A percentile compares a stretch with the other conserved stretches of the same genome.
phyloP scores from a whole-genome alignment of 2,113 vertebrate genomes.

The Pelodiscus sinensis region DNA sequence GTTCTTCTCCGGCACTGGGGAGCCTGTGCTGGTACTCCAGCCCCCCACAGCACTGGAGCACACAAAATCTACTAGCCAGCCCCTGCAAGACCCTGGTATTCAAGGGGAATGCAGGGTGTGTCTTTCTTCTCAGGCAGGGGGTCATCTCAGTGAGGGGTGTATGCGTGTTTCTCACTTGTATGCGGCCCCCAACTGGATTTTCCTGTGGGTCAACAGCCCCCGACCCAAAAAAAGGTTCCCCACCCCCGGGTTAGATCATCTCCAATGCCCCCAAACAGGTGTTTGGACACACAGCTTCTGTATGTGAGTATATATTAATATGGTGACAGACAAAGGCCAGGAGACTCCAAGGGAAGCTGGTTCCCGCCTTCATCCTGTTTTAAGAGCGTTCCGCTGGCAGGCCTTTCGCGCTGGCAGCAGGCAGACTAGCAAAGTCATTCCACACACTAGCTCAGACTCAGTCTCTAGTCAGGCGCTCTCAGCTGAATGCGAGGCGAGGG shows the following conservation, averaged over 20 bases:
- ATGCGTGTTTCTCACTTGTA: too few species aligned
- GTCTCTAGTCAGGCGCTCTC: background rate
- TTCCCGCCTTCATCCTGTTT: constrained; percentile 38
- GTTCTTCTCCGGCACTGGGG: too few species aligned
- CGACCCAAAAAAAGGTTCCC: too few species aligned
- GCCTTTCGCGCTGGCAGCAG: constrained; percentile 55
- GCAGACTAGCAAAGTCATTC: background rate
- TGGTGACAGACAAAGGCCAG: background rate
- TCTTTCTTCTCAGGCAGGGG: too few species aligned
- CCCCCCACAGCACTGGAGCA: too few species aligned
- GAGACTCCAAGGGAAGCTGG: constrained; percentile 24
- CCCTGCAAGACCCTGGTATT: too few species aligned
- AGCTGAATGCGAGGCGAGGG: rapidly evolving
- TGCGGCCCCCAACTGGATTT: too few species aligned
- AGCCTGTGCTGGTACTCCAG: too few species aligned
- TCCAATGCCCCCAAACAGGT: background rate
- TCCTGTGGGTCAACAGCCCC: too few species aligned
- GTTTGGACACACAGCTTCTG: constrained; percentile 44
- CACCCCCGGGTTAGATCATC: background rate
- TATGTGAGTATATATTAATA: constrained; percentile 10
- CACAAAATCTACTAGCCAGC: too few species aligned
- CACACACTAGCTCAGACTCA: background rate
- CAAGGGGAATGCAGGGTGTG: too few species aligned
- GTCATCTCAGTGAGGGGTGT: too few species aligned
- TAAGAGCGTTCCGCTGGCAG: constrained; percentile 30